Percentiles rank a stretch among this genome's conserved stretches.
Evolutionary conservation across 2,888 invertebrate genomes (phyloP).

Genomic region (Eupithecia dodoneata): DNA sequence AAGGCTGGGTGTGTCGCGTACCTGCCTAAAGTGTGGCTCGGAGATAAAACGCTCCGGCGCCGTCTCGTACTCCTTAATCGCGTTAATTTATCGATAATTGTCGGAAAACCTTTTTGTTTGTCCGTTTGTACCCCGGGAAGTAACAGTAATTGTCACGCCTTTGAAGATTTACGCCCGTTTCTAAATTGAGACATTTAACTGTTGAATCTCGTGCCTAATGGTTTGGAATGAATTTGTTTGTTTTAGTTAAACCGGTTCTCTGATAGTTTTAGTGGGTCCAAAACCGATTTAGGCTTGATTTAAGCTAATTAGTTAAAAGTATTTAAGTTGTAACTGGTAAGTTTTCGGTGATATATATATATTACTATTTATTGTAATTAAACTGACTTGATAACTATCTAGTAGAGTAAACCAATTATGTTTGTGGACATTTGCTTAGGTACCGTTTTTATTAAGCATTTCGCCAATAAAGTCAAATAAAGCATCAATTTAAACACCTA

Average conservation of each 20-base stretch:
- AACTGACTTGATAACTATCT: not conserved
- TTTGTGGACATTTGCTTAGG: not conserved
- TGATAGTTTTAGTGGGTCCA: slow-evolving; percentile 68
- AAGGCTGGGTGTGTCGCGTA: slow-evolving; percentile 73
- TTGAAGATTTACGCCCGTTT: slow-evolving; percentile 84
- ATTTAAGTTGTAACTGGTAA: slow-evolving; percentile 4
- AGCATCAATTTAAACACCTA: slow-evolving; percentile 3
- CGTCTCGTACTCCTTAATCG: slow-evolving; percentile 82
- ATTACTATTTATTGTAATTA: slow-evolving; percentile 11
- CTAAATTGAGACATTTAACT: slow-evolving; percentile 84
- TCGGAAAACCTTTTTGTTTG: slow-evolving; percentile 84
- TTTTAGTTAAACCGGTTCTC: slow-evolving; percentile 77
- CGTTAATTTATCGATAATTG: slow-evolving; percentile 85
- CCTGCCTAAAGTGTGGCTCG: slow-evolving; percentile 82
- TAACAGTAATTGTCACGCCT: slow-evolving; percentile 85
- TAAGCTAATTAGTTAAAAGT: slow-evolving; percentile 56
- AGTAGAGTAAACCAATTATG: not conserved
- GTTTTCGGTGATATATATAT: slow-evolving; percentile 8
- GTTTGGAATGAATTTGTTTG: slow-evolving; percentile 83
- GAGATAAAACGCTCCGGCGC: slow-evolving; percentile 80
- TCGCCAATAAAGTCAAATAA: slow-evolving; percentile 3
- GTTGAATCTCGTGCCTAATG: slow-evolving; percentile 83
- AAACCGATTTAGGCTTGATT: slow-evolving; percentile 57
- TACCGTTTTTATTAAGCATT: not conserved
- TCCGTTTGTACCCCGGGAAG: slow-evolving; percentile 75